These are phyloP conservation scores for Cottus gobio DNA, from an alignment of 2,113 vertebrate genomes.

Conservation along the genomic window DNA sequence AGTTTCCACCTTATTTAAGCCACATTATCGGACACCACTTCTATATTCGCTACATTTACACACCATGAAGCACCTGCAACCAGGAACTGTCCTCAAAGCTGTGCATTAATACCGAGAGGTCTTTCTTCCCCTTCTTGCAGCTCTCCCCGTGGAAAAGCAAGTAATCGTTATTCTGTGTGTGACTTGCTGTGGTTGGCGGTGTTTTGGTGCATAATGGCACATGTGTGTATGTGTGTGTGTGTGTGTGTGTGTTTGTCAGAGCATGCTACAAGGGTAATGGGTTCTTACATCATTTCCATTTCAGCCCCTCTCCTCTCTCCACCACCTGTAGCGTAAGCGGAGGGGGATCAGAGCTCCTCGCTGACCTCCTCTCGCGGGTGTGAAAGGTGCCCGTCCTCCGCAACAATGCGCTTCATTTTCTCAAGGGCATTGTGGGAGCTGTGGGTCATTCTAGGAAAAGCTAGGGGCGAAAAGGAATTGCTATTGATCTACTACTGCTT, in stretches of 20 bases:
- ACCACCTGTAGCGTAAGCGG: not conserved
- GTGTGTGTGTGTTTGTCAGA: not conserved
- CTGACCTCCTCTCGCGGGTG: conserved; percentile 18
- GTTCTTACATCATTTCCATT: conserved; percentile 52
- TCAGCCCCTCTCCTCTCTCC: conserved; percentile 22
- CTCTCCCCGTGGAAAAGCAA: not conserved
- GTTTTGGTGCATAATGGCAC: not conserved
- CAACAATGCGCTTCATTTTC: conserved; percentile 37
- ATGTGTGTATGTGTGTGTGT: conserved; percentile 6
- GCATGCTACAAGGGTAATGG: conserved; percentile 31
- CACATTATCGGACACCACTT: not conserved
- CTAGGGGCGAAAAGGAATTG: conserved; percentile 28
- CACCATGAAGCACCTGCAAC: not conserved
- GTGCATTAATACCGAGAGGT: not conserved
- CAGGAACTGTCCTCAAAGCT: not conserved
- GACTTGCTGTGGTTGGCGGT: not conserved
- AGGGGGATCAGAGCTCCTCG: not conserved
- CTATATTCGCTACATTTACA: not conserved
- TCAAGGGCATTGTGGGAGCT: conserved; percentile 31
- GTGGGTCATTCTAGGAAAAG: conserved; percentile 34
- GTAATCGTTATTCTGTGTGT: not conserved
- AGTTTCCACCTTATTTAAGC: not conserved
- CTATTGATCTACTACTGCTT: conserved; percentile 47
- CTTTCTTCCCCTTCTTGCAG: not conserved
- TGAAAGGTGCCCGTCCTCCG: conserved; percentile 21